phyloP scores from a whole-genome alignment of 1,140 invertebrate species.

The Cydia pomonella region DNA sequence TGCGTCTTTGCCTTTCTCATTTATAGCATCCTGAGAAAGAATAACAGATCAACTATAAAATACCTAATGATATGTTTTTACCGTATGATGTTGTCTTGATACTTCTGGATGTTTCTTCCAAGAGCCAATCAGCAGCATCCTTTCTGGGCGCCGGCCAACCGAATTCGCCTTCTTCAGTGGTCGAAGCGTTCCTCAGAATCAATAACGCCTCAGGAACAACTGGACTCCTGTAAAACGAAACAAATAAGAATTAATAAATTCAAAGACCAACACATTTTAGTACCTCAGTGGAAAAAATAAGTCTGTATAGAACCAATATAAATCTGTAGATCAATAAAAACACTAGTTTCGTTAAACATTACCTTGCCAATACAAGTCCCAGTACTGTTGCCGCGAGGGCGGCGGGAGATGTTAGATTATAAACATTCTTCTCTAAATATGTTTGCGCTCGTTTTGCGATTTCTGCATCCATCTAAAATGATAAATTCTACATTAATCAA shows the following conservation, averaged over 20 bases:
- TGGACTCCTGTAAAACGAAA: constrained; percentile 69
- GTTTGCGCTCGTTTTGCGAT: constrained; percentile 77
- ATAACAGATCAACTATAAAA: constrained; percentile 7
- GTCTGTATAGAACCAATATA: no score
- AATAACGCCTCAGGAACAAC: constrained; percentile 79
- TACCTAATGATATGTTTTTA: constrained; percentile 39
- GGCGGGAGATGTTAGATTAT: constrained; percentile 79
- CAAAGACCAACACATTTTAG: no score
- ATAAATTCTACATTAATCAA: neutral
- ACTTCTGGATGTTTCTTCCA: constrained; percentile 80
- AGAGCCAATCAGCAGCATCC: constrained; percentile 82
- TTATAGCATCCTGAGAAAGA: no score
- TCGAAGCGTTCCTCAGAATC: constrained; percentile 81
- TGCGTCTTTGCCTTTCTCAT: no score
- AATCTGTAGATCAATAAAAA: no score
- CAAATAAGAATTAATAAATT: constrained; percentile 5
- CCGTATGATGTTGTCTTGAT: constrained; percentile 75
- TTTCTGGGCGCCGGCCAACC: constrained; percentile 82
- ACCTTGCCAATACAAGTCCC: constrained; percentile 80
- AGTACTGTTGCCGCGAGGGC: constrained; percentile 81
- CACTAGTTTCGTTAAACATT: constrained; percentile 32
- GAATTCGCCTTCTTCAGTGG: constrained; percentile 84
- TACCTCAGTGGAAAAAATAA: no score
- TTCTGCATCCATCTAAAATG: constrained; percentile 77
- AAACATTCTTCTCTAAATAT: constrained; percentile 81